Evolutionary conservation across 2,113 vertebrate genomes (phyloP).

Genomic region (rat (Rattus norvegicus)): DNA sequence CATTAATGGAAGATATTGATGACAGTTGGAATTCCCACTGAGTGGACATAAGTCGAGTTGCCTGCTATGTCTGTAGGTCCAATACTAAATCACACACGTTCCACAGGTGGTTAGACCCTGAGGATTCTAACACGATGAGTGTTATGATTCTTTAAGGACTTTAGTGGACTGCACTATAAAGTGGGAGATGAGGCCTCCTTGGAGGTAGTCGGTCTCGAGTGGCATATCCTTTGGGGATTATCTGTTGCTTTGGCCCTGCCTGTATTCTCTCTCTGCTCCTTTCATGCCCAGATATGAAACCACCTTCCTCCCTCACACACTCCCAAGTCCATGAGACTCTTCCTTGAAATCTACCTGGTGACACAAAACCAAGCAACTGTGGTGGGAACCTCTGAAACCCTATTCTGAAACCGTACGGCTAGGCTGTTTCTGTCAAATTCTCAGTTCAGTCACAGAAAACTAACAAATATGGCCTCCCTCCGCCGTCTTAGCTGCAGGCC

Average conservation of each 20-base stretch:
- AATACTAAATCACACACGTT: not conserved
- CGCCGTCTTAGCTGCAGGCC: not conserved
- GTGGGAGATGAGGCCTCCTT: not conserved
- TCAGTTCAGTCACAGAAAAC: not conserved
- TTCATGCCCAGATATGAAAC: not conserved
- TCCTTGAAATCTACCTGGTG: not conserved
- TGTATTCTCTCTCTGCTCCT: not conserved
- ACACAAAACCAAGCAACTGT: not conserved
- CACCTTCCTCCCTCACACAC: not conserved
- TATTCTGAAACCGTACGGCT: not conserved
- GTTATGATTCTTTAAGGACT: not conserved
- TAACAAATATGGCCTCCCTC: not conserved
- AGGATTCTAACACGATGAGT: not conserved
- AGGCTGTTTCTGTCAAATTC: not conserved
- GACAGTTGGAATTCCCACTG: not conserved
- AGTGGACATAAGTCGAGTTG: not conserved
- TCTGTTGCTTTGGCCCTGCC: not conserved
- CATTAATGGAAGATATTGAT: not conserved
- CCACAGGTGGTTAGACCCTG: not conserved
- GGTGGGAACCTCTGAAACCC: not conserved
- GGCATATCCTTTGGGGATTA: not conserved
- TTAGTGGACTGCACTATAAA: not conserved
- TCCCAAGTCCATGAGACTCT: not conserved
- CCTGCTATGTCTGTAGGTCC: fast-evolving
- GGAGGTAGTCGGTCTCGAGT: not conserved